These are phyloP conservation scores for Synergus laeviventris DNA, from an alignment of 2,888 invertebrate genomes.

Conservation along the genomic window DNA sequence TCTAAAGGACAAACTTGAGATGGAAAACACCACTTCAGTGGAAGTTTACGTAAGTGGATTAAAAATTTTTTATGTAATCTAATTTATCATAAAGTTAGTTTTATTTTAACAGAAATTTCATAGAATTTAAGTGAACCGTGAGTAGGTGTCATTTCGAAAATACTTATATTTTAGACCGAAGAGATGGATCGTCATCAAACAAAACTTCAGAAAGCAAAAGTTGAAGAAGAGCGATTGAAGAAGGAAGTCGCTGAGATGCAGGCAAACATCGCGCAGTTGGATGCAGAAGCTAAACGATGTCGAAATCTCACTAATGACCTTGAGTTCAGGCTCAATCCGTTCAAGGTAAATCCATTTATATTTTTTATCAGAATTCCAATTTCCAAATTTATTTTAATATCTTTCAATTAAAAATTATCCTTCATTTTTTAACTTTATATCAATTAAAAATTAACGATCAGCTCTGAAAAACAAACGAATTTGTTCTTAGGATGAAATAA, in stretches of 20 bases:
- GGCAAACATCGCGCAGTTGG: conserved; percentile 74
- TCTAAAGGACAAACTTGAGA: conserved; percentile 61
- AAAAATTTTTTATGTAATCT: too few relatives aligned
- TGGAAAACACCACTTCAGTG: conserved; percentile 55
- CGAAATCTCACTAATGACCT: conserved; percentile 57
- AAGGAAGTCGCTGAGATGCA: conserved; percentile 70
- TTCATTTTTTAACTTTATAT: background rate
- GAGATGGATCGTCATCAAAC: conserved; percentile 75
- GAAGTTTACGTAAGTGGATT: conserved; percentile 63
- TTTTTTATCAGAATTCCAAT: background rate
- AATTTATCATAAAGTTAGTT: too few relatives aligned
- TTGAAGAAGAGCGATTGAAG: conserved; percentile 62
- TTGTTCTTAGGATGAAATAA: conserved; percentile 75
- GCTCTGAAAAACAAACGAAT: background rate
- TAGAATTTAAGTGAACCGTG: background rate
- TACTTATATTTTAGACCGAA: conserved; percentile 60
- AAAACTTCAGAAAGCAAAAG: conserved; percentile 59
- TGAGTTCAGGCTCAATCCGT: conserved; percentile 59
- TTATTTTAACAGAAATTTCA: too few relatives aligned
- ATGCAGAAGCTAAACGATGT: conserved; percentile 64
- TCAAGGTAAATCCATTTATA: conserved; percentile 57
- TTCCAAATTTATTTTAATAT: too few relatives aligned
- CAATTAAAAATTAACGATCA: background rate
- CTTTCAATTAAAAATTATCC: too few relatives aligned
- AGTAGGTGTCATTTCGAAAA: background rate